Percentiles rank a stretch among this genome's conserved stretches.
Conservation (phyloP, 2,113 vertebrate genomes). For the Alethe diademata region DNA sequence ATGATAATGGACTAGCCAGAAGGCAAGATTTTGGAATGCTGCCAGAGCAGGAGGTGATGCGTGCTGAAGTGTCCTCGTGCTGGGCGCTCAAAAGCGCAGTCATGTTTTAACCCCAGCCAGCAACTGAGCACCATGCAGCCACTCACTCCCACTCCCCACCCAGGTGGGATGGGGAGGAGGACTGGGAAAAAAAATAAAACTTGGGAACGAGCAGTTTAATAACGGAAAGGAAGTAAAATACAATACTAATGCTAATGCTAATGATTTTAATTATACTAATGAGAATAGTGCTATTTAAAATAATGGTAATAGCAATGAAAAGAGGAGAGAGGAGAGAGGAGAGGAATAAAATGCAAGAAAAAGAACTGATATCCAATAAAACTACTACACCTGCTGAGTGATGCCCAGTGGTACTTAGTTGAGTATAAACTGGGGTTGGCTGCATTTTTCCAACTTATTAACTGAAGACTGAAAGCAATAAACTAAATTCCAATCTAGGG, state of each 20-base stretch:
- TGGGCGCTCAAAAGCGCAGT: no score
- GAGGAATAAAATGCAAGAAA: not conserved
- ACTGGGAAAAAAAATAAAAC: not conserved
- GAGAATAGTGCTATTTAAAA: not conserved
- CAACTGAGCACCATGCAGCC: not conserved
- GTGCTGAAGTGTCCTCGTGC: rapidly evolving
- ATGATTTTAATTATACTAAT: not conserved
- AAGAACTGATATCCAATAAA: not conserved
- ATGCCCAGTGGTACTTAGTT: not conserved
- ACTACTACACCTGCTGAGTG: rapidly evolving
- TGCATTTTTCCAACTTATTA: not conserved
- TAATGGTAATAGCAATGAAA: not conserved
- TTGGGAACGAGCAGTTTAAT: not conserved
- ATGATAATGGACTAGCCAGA: not conserved
- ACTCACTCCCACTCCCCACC: not conserved
- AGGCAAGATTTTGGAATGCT: not conserved
- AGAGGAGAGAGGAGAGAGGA: not conserved
- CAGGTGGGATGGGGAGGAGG: not conserved
- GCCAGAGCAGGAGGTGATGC: not conserved
- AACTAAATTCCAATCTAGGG: not conserved
- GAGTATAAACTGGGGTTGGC: not conserved
- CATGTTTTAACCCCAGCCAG: not conserved
- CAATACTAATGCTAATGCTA: not conserved
- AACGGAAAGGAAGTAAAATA: not conserved
- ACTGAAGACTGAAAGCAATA: not conserved